Conservation (phyloP, 1,140 invertebrate species). For the Antheraea mylitta region DNA sequence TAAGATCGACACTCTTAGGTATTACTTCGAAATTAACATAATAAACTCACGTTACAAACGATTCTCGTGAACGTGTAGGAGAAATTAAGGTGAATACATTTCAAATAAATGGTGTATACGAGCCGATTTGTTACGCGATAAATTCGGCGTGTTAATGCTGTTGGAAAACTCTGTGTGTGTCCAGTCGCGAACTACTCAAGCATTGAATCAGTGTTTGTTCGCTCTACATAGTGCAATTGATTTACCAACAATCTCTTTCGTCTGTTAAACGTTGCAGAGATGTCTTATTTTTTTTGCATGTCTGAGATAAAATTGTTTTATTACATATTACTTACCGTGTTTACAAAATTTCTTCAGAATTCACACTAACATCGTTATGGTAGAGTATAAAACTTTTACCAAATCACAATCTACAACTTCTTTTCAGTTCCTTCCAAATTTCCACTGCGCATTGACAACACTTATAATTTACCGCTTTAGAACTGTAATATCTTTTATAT, state of each 20-base stretch:
- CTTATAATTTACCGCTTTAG: too few species aligned
- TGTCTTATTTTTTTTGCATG: background rate
- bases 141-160: constrained; percentile 16
- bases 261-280: constrained; percentile 1
- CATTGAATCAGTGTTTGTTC: constrained; percentile 52
- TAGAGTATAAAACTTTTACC: too few species aligned
- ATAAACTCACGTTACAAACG: background rate
- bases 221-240: constrained; percentile 38
- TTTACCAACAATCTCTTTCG: constrained; percentile 18
- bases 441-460: too few species aligned
- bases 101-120: background rate
- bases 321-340: too few species aligned
- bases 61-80: background rate
- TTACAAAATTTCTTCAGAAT: too few species aligned
- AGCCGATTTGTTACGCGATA: background rate
- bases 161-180: constrained; percentile 34
- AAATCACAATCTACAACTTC: too few species aligned
- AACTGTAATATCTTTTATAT: too few species aligned
- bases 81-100: background rate
- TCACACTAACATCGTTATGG: too few species aligned
- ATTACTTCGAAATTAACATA: background rate
- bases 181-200: constrained; percentile 34
- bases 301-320: background rate
- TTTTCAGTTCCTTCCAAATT: too few species aligned
- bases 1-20: background rate